Conservation (phyloP, 2,888 invertebrate species). For the Diogma glabrata region DNA sequence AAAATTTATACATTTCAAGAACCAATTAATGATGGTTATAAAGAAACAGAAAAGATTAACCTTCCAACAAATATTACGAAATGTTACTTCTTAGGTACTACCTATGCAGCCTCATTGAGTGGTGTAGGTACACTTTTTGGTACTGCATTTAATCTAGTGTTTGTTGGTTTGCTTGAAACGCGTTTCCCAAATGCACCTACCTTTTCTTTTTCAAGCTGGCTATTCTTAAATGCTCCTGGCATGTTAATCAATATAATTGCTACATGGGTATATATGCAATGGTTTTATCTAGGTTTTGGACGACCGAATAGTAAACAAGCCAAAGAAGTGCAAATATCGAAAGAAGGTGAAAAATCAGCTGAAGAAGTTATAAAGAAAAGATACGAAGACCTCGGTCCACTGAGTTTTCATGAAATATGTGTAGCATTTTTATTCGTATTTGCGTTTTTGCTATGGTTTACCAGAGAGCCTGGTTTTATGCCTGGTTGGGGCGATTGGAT, state of each 20-base stretch:
- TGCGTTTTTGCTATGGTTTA: slow-evolving; percentile 70
- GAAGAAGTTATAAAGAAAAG: slow-evolving; percentile 54
- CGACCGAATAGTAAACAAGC: neutral
- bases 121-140: slow-evolving; percentile 58
- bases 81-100: slow-evolving; percentile 58
- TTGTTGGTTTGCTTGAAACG: slow-evolving; percentile 55
- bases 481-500: slow-evolving; percentile 67
- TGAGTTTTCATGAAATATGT: slow-evolving; percentile 57
- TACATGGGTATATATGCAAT: slow-evolving; percentile 59
- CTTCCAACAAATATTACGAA: slow-evolving; percentile 56
- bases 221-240: slow-evolving; percentile 63
- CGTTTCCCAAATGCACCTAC: slow-evolving; percentile 42
- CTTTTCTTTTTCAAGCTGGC: slow-evolving; percentile 65
- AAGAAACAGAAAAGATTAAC: no score
- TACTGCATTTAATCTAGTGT: slow-evolving; percentile 60
- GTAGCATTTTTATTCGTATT: slow-evolving; percentile 46
- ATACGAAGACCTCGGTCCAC: slow-evolving; percentile 57
- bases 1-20: no score
- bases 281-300: slow-evolving; percentile 58
- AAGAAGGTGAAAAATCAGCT: slow-evolving; percentile 36
- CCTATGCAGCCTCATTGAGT: slow-evolving; percentile 59
- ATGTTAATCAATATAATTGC: slow-evolving; percentile 60
- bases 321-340: neutral
- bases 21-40: no score
- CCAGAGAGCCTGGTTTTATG: slow-evolving; percentile 70